Conservation (phyloP, 2,888 invertebrate genomes). For the Brenthis ino region DNA sequence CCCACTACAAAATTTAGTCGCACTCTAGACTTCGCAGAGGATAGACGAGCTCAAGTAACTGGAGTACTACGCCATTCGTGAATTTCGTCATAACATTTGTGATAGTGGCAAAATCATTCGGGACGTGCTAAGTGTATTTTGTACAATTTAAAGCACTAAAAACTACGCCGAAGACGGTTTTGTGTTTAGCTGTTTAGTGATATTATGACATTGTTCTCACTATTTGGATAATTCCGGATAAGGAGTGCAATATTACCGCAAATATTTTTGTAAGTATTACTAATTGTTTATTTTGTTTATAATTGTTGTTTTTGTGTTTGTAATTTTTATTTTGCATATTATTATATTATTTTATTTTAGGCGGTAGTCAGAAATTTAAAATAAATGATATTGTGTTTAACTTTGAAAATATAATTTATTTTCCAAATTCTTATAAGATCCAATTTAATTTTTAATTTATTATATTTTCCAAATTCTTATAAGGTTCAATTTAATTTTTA, state of each 20-base stretch:
- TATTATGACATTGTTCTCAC: conserved; percentile 73
- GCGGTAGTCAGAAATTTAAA: background rate
- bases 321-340: background rate
- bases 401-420: background rate
- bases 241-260: conserved; percentile 73
- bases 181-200: conserved; percentile 63
- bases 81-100: conserved; percentile 79
- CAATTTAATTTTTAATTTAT: too few relatives aligned
- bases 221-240: conserved; percentile 78
- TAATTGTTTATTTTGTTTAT: conserved; percentile 21
- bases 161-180: conserved; percentile 58
- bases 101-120: conserved; percentile 70
- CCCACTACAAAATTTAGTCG: conserved; percentile 80
- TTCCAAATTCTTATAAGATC: background rate
- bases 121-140: conserved; percentile 77
- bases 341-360: conserved; percentile 4
- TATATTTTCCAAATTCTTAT: background rate
- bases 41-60: conserved; percentile 63
- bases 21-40: conserved; percentile 64
- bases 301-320: conserved; percentile 1
- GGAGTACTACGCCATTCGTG: conserved; percentile 65
- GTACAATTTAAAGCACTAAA: conserved; percentile 60
- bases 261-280: conserved; percentile 79
- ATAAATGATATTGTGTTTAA: background rate
- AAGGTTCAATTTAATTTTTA: too few relatives aligned